These are phyloP conservation scores for Spatulosminthurus flaviceps DNA, from an alignment of 2,888 invertebrate genomes.

Conservation along the genomic window DNA sequence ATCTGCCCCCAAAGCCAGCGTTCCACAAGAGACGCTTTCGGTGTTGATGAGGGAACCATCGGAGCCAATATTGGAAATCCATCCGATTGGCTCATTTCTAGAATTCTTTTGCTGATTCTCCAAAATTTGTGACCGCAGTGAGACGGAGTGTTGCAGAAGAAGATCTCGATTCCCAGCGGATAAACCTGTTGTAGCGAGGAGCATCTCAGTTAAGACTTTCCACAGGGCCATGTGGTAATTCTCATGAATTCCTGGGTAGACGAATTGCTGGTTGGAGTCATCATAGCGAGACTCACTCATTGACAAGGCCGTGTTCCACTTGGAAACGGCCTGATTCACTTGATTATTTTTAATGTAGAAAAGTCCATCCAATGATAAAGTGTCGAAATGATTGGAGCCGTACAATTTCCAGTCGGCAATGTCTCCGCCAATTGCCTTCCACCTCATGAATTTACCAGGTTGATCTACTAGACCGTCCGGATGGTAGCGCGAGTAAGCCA, in stretches of 20 bases:
- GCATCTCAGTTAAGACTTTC: slow-evolving; percentile 49
- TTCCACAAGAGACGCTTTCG: slow-evolving; percentile 47
- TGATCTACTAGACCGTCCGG: slow-evolving; percentile 49
- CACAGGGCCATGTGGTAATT: slow-evolving; percentile 54
- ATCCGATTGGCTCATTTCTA: slow-evolving; percentile 39
- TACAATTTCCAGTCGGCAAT: slow-evolving; percentile 40
- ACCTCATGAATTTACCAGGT: slow-evolving; percentile 48
- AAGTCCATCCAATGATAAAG: slow-evolving; percentile 51
- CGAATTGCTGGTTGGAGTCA: slow-evolving; percentile 20
- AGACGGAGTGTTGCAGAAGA: slow-evolving; percentile 47
- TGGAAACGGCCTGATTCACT: slow-evolving; percentile 19
- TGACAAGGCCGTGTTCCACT: slow-evolving; percentile 36
- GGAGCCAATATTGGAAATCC: slow-evolving; percentile 50
- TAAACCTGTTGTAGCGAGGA: not conserved
- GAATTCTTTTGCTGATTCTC: slow-evolving; percentile 46
- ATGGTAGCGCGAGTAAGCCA: slow-evolving; percentile 30
- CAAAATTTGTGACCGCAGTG: slow-evolving; percentile 45
- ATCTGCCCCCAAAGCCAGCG: slow-evolving; percentile 46
- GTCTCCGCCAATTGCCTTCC: slow-evolving; percentile 49
- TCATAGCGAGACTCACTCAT: slow-evolving; percentile 42
- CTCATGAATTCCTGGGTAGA: slow-evolving; percentile 48
- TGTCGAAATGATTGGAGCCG: slow-evolving; percentile 52
- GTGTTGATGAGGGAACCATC: slow-evolving; percentile 47
- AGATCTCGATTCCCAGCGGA: not conserved
- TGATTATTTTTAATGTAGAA: slow-evolving; percentile 45